phyloP scores from a whole-genome alignment of 2,888 invertebrate species.

The Kryphioiulus occultus region DNA sequence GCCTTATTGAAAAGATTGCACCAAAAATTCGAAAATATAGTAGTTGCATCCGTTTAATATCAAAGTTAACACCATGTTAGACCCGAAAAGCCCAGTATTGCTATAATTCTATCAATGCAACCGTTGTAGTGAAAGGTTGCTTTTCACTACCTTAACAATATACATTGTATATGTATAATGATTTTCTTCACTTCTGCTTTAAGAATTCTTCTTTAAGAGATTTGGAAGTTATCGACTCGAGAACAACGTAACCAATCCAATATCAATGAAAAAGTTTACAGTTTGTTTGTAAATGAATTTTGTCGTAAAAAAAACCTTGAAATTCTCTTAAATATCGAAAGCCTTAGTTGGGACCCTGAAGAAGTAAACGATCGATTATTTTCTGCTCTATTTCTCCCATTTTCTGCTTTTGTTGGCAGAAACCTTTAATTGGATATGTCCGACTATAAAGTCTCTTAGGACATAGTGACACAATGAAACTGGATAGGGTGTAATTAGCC shows the following conservation, averaged over 20 bases:
- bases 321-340: background rate
- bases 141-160: no score
- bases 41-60: no score
- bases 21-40: no score
- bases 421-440: constrained; percentile 43
- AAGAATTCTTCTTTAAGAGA: no score
- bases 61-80: no score
- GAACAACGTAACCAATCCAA: background rate
- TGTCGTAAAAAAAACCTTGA: background rate
- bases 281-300: constrained; percentile 1
- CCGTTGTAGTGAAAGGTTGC: no score
- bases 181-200: no score
- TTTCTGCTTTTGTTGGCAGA: constrained; percentile 45
- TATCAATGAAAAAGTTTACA: background rate
- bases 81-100: no score
- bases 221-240: background rate
- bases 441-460: constrained; percentile 25
- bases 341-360: background rate
- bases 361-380: constrained; percentile 31
- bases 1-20: no score
- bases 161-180: no score
- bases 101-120: no score
- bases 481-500: constrained; percentile 34
- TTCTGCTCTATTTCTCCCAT: constrained; percentile 20
- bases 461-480: constrained; percentile 43